These are phyloP conservation scores for Agrochola circellaris DNA, from an alignment of 2,888 invertebrate genomes.

Conservation along the genomic window DNA sequence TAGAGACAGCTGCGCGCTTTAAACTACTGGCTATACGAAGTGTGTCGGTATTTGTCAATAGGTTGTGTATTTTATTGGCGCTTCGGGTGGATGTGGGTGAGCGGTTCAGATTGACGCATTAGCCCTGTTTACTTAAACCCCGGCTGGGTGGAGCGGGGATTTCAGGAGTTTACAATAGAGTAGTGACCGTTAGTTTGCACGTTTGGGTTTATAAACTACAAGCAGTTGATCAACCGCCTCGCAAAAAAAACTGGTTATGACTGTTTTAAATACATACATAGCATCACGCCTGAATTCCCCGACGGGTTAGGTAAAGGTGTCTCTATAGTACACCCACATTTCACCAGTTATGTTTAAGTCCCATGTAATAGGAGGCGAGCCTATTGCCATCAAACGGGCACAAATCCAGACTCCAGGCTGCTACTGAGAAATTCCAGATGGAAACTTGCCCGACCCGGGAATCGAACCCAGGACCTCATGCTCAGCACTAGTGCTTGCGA, in stretches of 20 bases:
- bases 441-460: no score
- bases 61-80: conserved; percentile 51
- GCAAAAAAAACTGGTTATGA: no score
- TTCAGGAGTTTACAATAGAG: background rate
- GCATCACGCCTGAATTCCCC: no score
- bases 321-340: no score
- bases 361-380: no score
- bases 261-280: background rate
- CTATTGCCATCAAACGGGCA: no score
- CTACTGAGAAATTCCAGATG: no score
- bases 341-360: no score
- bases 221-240: background rate
- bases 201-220: background rate
- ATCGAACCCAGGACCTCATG: no score
- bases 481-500: no score
- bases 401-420: no score
- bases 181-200: background rate
- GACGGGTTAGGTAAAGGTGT: no score
- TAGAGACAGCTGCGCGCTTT: conserved; percentile 54
- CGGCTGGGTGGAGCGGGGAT: background rate
- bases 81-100: conserved; percentile 23
- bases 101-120: conserved; percentile 38
- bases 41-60: conserved; percentile 50
- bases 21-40: conserved; percentile 49
- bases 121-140: conserved; percentile 29